A percentile compares a stretch with the other conserved stretches of the same genome.
Conservation (phyloP, 2,113 vertebrate species). For the Cricetomys ansorgei region DNA sequence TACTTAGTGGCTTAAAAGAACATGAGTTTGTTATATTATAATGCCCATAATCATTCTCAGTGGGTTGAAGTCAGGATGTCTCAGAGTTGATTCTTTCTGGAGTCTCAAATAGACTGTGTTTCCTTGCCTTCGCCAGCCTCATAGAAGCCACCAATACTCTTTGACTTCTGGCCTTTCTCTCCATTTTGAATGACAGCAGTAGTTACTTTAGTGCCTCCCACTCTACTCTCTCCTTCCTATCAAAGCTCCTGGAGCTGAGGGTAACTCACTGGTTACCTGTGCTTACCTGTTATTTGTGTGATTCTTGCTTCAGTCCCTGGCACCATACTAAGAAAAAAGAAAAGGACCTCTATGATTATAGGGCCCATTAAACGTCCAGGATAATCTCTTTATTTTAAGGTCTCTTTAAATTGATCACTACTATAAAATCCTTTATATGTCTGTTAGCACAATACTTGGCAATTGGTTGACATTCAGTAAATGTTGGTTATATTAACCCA, state of each 20-base stretch:
- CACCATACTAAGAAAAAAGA: background rate
- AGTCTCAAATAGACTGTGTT: background rate
- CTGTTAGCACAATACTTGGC: background rate
- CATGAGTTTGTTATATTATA: background rate
- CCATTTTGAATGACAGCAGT: constrained; percentile 29
- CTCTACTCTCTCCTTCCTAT: background rate
- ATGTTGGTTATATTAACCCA: constrained; percentile 37
- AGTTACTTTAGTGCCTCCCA: background rate
- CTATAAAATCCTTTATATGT: constrained; percentile 8
- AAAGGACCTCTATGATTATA: background rate
- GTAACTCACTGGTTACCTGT: background rate
- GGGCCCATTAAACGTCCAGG: constrained; percentile 35
- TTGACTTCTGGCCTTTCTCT: background rate
- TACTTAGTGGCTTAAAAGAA: constrained; percentile 41
- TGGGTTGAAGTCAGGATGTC: background rate
- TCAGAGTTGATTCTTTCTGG: background rate
- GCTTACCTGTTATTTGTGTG: background rate
- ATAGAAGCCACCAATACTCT: background rate
- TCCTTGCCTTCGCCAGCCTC: background rate
- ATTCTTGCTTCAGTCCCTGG: background rate
- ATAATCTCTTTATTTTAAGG: constrained; percentile 34
- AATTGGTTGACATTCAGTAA: constrained; percentile 17
- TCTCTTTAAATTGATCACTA: constrained; percentile 56
- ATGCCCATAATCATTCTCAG: background rate
- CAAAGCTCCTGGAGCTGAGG: background rate